Evolutionary conservation across 2,888 invertebrate genomes (phyloP).

Genomic region (Hoplodrina ambigua): DNA sequence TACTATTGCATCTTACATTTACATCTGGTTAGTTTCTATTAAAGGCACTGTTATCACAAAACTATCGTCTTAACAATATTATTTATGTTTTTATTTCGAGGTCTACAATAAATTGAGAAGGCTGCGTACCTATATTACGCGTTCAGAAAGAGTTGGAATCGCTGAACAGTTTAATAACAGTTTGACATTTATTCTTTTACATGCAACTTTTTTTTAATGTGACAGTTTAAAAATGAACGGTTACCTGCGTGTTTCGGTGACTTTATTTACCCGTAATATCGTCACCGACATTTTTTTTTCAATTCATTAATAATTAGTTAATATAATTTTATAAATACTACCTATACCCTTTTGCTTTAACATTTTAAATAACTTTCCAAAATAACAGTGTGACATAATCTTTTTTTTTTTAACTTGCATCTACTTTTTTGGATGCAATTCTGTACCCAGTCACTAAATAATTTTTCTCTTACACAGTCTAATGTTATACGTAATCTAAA

Average conservation of each 20-base stretch:
- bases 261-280: not conserved
- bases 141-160: too few species aligned
- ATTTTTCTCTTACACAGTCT: too few species aligned
- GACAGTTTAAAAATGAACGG: not conserved
- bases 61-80: not conserved
- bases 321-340: not conserved
- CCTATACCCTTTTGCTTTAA: too few species aligned
- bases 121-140: too few species aligned
- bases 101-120: not conserved
- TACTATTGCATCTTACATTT: slow-evolving; percentile 3
- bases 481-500: not conserved
- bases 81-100: not conserved
- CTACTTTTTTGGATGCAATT: too few species aligned
- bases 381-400: not conserved
- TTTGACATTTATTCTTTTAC: not conserved
- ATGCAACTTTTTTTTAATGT: not conserved
- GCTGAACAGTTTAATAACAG: too few species aligned
- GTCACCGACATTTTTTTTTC: not conserved
- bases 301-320: not conserved
- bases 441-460: too few species aligned
- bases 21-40: slow-evolving; percentile 6
- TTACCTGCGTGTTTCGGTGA: not conserved
- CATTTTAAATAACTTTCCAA: slow-evolving; percentile 8
- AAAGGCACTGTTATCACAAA: slow-evolving; percentile 51
- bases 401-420: not conserved